Evolutionary conservation across 2,113 vertebrate genomes (phyloP).

Genomic region (Psammodynastes pulverulentus): DNA sequence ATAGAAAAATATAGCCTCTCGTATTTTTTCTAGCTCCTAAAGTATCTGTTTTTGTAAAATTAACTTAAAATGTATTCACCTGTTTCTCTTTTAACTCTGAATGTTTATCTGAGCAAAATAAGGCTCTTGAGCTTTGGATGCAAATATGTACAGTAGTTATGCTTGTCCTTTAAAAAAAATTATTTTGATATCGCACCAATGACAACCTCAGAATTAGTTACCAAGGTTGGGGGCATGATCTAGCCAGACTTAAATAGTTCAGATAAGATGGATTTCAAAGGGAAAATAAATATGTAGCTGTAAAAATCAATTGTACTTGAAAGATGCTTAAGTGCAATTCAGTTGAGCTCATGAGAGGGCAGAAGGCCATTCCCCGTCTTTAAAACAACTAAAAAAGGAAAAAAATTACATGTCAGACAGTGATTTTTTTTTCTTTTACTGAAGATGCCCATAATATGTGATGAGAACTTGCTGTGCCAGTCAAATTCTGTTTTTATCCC

Average conservation of each 20-base stretch:
- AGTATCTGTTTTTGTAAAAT: conserved; percentile 57
- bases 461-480: background rate
- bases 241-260: background rate
- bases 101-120: conserved; percentile 13
- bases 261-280: background rate
- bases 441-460: background rate
- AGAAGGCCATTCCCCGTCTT: background rate
- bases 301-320: background rate
- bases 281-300: background rate
- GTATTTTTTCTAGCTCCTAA: conserved; percentile 54
- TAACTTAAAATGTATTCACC: conserved; percentile 64
- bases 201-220: conserved; percentile 34
- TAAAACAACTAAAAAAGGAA: background rate
- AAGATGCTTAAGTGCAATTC: background rate
- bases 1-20: conserved; percentile 58
- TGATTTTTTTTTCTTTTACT: background rate
- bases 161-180: conserved; percentile 24
- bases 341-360: background rate
- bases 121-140: conserved; percentile 19
- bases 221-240: background rate
- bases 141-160: conserved; percentile 7
- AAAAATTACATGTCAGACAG: background rate
- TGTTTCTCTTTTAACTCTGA: conserved; percentile 25
- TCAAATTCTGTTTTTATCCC: too few relatives aligned
- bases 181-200: conserved; percentile 31